These are phyloP conservation scores for Casuarius casuarius DNA, from an alignment of 2,113 vertebrate species.

Conservation along the genomic window DNA sequence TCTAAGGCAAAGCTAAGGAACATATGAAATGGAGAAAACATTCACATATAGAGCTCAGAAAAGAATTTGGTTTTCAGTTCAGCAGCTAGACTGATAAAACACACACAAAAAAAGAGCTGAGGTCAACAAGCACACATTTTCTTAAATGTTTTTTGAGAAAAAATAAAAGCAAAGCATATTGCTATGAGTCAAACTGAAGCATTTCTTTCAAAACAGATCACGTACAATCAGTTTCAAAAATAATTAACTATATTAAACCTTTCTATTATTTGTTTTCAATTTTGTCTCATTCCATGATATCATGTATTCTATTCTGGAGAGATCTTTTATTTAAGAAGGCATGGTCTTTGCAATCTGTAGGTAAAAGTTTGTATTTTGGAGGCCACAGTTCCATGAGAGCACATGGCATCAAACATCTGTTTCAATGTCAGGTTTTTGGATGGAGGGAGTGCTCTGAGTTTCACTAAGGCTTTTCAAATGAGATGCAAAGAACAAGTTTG, in stretches of 20 bases:
- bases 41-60: background rate
- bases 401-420: background rate
- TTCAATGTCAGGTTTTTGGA: background rate
- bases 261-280: background rate
- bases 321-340: background rate
- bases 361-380: background rate
- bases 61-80: background rate
- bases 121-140: accelerated
- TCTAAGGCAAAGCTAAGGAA: background rate
- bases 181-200: background rate
- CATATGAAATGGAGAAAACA: background rate
- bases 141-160: background rate
- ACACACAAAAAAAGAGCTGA: background rate
- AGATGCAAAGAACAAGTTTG: background rate
- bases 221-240: background rate
- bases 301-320: accelerated
- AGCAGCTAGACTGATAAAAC: background rate
- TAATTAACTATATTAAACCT: background rate
- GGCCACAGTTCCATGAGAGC: background rate
- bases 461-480: background rate
- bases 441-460: background rate
- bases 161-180: background rate
- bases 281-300: background rate
- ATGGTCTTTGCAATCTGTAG: background rate
- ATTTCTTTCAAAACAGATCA: background rate